Evolutionary conservation across 2,113 vertebrate genomes (phyloP), one percentile per base, ranked within the genome.

Genomic region (Colinus virginianus): DNA sequence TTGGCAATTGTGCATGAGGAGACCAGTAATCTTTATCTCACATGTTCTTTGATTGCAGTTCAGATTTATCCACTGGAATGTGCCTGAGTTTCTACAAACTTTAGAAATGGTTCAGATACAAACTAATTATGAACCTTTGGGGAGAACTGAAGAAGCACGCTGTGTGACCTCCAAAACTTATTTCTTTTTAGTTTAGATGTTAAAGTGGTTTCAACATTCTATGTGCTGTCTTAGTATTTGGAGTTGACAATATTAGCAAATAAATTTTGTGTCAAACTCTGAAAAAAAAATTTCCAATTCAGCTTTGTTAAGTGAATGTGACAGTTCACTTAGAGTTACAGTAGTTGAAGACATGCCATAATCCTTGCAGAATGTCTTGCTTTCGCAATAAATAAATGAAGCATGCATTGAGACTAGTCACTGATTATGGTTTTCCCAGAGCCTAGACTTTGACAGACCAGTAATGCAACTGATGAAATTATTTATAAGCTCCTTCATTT

Each of bases 261-360:
- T 78, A 78, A 78, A 38, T 34, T 40, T 46, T 74, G 74, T 48
- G 66, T 51, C 62, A 83, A 92, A 85, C 58, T 22, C 36, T 53
- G 55, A 63, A 46, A 78, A 75, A 87, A 94, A 74, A 59, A 80
- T 63, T 45, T 84, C 21, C 77, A 56, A 76, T 92, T 94, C 59
- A 84, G 64, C n/a, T 89, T 87, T 80, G 62, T 45, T 96, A 86
- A 87, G 68, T 62, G 63, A 74, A 79, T 92, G 58, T 92, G 93
- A 79, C 86, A 94, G 79, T 79, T 95, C 36, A 74, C 78, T 78
- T 80, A 59, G 43, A 93, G 82, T 88, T 72, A 42, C 25, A 30
- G 9, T 62, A 32, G 59, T n/a, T 87, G 74, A 88, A 90, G 87
- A 58, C 61, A 63, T 91, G 88, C 59, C 6, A 13, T 96, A 85